Percentiles rank a stretch among this genome's conserved stretches.
phyloP scores from a whole-genome alignment of 2,888 invertebrate genomes.

The Saturnia japonica region DNA sequence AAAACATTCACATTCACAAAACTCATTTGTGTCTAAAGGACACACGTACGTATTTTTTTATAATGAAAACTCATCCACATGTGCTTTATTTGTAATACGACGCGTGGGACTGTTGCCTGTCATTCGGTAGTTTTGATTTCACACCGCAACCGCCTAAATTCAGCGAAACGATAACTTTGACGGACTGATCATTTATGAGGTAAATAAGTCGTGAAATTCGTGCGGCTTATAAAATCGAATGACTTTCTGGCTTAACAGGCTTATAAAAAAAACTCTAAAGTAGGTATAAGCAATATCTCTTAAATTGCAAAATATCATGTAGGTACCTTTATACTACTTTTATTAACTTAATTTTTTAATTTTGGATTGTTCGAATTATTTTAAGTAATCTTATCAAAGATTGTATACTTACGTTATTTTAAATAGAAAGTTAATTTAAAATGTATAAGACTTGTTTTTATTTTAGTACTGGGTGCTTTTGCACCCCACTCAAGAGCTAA shows the following conservation, averaged over 20 bases:
- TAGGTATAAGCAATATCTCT: neutral
- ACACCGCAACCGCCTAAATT: conserved; percentile 53
- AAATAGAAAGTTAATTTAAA: too few species aligned
- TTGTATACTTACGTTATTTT: conserved; percentile 24
- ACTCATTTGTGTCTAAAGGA: conserved; percentile 41
- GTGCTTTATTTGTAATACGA: conserved; percentile 60
- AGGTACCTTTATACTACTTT: too few species aligned
- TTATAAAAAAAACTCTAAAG: too few species aligned
- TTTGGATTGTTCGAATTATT: neutral
- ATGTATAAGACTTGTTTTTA: too few species aligned
- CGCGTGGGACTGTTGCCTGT: conserved; percentile 45
- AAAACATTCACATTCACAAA: too few species aligned
- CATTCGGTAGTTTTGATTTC: conserved; percentile 53
- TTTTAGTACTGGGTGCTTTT: too few species aligned
- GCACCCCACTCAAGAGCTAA: too few species aligned
- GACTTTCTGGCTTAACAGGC: neutral
- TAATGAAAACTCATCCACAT: conserved; percentile 48
- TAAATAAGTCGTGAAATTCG: conserved; percentile 68
- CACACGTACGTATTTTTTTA: conserved; percentile 52
- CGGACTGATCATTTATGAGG: conserved; percentile 46
- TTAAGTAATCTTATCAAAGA: neutral
- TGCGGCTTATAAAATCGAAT: conserved; percentile 1
- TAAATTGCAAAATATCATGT: neutral
- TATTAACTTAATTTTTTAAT: too few species aligned
- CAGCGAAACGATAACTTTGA: conserved; percentile 62